A percentile compares a stretch with the other conserved stretches of the same genome.
Conservation (phyloP, 2,888 invertebrate species). For the Zeuzera pyrina region DNA sequence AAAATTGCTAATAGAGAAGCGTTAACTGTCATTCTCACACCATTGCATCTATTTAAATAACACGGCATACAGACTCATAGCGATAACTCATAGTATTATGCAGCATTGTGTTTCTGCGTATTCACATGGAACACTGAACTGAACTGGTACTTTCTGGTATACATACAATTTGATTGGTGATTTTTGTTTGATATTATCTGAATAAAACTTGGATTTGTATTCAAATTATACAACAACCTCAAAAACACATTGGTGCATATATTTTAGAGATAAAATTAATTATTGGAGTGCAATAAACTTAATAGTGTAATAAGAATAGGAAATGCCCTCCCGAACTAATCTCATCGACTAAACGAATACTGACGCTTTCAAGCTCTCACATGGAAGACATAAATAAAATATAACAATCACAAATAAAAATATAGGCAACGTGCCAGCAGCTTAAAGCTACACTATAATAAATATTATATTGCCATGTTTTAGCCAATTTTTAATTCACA, state of each 20-base stretch:
- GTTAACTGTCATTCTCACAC: conserved; percentile 57
- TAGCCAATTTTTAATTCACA: conserved; percentile 6
- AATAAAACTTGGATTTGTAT: no score
- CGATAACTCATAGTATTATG: conserved; percentile 20
- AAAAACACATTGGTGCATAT: conserved; percentile 19
- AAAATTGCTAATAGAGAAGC: conserved; percentile 55
- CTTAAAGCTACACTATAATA: conserved; percentile 3
- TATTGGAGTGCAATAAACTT: conserved; percentile 62
- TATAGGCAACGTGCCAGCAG: conserved; percentile 2
- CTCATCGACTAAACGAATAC: conserved; percentile 36
- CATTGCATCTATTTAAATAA: conserved; percentile 33
- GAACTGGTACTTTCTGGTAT: no score
- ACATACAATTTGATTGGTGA: no score
- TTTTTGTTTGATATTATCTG: no score
- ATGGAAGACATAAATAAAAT: conserved; percentile 31
- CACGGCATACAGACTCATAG: conserved; percentile 35
- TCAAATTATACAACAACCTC: no score
- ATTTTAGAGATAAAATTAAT: neutral
- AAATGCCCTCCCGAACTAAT: conserved; percentile 56
- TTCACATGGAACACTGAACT: no score
- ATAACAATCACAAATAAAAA: conserved; percentile 11
- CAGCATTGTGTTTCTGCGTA: conserved; percentile 43
- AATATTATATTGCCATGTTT: conserved; percentile 3
- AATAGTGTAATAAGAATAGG: conserved; percentile 60
- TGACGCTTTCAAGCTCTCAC: conserved; percentile 30